Evolutionary conservation across 2,888 invertebrate species (phyloP).

Genomic region (Rotaria sp.): DNA sequence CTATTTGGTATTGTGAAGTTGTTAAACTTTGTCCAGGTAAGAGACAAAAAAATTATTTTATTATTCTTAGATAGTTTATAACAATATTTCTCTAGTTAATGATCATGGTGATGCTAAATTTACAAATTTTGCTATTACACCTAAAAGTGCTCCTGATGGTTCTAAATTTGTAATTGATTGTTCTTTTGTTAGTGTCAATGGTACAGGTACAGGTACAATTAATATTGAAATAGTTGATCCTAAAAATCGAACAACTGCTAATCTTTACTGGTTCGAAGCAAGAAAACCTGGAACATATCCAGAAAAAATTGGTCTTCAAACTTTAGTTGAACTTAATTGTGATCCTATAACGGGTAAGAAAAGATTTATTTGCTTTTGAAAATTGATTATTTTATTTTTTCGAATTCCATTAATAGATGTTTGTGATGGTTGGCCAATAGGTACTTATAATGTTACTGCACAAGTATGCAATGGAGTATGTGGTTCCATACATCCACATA

Average conservation of each 20-base stretch:
- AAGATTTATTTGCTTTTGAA: background rate
- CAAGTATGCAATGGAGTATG: slow-evolving; percentile 50
- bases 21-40: slow-evolving; percentile 44
- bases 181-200: slow-evolving; percentile 45
- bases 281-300: slow-evolving; percentile 46
- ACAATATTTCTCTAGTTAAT: slow-evolving; percentile 41
- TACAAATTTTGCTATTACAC: slow-evolving; percentile 44
- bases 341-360: slow-evolving; percentile 47
- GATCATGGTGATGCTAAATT: slow-evolving; percentile 48
- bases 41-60: background rate
- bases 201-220: slow-evolving; percentile 48
- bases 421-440: slow-evolving; percentile 50
- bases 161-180: slow-evolving; percentile 42
- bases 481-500: slow-evolving; percentile 49
- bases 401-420: slow-evolving; percentile 31
- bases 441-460: slow-evolving; percentile 47
- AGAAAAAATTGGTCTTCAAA: slow-evolving; percentile 44
- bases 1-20: slow-evolving; percentile 48
- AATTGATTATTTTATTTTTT: background rate
- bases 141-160: slow-evolving; percentile 47
- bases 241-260: slow-evolving; percentile 47
- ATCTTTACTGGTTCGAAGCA: slow-evolving; percentile 45
- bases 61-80: background rate
- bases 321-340: slow-evolving; percentile 47
- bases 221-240: slow-evolving; percentile 45